Percentiles rank a stretch among this genome's conserved stretches.
These are phyloP conservation scores for Ptilonorhynchus violaceus DNA, from an alignment of 2,113 vertebrate species.

Conservation along the genomic window DNA sequence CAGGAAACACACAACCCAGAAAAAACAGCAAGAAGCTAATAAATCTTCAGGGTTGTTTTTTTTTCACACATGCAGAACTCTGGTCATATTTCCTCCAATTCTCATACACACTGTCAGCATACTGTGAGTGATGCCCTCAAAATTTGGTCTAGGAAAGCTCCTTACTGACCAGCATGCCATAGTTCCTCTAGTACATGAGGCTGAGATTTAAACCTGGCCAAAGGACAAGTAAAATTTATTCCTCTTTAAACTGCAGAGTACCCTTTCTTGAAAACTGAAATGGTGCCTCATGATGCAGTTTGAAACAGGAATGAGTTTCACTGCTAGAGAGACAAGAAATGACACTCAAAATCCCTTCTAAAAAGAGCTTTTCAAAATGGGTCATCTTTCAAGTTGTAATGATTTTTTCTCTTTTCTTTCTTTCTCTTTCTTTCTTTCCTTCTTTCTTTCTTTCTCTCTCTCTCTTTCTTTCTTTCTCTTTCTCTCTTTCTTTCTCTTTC, in stretches of 20 bases:
- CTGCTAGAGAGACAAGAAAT: not conserved
- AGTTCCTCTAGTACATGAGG: not conserved
- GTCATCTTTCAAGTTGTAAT: not conserved
- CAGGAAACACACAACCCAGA: not conserved
- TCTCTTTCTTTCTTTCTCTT: too few species aligned
- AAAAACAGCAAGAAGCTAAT: not conserved
- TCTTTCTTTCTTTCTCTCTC: not conserved
- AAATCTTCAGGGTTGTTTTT: rapidly evolving
- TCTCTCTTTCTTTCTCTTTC: too few species aligned
- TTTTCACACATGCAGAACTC: not conserved
- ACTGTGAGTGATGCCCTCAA: not conserved
- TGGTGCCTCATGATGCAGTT: not conserved
- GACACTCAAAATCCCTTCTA: not conserved
- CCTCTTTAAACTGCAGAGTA: not conserved
- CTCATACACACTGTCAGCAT: not conserved
- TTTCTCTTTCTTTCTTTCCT: not conserved
- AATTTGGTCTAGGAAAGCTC: not conserved
- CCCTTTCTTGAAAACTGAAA: not conserved
- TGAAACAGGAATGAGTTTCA: not conserved
- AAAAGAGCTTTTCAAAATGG: not conserved
- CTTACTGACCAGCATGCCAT: not conserved
- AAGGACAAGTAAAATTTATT: not conserved
- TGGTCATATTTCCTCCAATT: not conserved
- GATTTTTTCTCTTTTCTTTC: not conserved
- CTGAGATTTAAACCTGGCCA: not conserved